phyloP scores from a whole-genome alignment of 2,113 vertebrate species.

The Mionectes macconnelli region DNA sequence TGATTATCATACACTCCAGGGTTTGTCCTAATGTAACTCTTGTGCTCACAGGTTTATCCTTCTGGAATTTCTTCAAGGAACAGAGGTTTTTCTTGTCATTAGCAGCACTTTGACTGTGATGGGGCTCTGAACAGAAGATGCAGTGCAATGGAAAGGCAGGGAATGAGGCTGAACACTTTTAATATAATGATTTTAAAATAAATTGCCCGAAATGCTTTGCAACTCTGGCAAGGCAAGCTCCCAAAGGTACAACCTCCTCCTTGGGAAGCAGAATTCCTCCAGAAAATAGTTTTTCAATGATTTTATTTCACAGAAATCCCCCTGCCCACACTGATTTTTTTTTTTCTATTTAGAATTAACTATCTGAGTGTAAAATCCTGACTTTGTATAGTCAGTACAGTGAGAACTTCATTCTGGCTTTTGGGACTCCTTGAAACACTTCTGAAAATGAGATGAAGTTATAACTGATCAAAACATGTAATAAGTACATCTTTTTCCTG shows the following conservation, averaged over 20 bases:
- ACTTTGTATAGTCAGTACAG: background rate
- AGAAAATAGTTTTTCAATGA: background rate
- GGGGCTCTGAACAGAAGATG: background rate
- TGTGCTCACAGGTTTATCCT: background rate
- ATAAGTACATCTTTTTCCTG: background rate
- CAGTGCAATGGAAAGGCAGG: background rate
- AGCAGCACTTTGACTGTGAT: background rate
- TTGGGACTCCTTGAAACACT: background rate
- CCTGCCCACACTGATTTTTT: background rate
- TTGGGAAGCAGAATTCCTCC: background rate
- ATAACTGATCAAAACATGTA: background rate
- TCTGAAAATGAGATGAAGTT: background rate
- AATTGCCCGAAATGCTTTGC: background rate
- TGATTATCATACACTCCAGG: background rate
- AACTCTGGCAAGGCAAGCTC: background rate
- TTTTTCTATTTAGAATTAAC: background rate
- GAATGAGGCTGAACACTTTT: conserved; percentile 15
- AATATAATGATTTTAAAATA: background rate
- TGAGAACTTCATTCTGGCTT: background rate
- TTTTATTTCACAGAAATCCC: background rate
- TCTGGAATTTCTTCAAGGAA: background rate
- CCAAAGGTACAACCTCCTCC: background rate
- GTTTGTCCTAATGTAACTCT: background rate
- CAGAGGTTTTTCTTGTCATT: background rate
- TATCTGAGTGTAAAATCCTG: background rate